These are phyloP conservation scores for Girardinichthys multiradiatus DNA, from an alignment of 2,113 vertebrate species.

Conservation along the genomic window DNA sequence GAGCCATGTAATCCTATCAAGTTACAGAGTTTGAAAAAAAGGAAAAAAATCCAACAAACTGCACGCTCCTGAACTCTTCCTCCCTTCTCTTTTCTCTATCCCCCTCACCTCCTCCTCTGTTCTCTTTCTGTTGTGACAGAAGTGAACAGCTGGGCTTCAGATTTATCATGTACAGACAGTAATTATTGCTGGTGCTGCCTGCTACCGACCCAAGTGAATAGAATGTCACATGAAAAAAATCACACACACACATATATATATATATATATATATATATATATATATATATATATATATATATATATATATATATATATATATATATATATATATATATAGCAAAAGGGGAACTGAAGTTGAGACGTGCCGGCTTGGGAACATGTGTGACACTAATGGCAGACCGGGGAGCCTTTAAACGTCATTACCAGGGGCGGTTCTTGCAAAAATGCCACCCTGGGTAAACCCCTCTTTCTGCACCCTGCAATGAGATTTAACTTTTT, in stretches of 20 bases:
- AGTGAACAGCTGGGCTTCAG: slow-evolving; percentile 86
- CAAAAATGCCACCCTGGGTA: too few species aligned
- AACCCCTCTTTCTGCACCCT: too few species aligned
- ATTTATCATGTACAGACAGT: slow-evolving; percentile 86
- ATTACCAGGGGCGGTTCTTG: too few species aligned
- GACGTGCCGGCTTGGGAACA: slow-evolving; percentile 37
- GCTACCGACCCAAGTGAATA: slow-evolving; percentile 83
- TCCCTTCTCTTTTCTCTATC: slow-evolving; percentile 20
- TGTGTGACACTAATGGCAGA: slow-evolving; percentile 51
- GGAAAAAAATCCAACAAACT: slow-evolving; percentile 77
- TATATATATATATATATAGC: slow-evolving; percentile 22
- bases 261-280: too few species aligned
- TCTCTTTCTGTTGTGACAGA: slow-evolving; percentile 75
- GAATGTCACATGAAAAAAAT: slow-evolving; percentile 74
- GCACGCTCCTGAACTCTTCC: slow-evolving; percentile 71
- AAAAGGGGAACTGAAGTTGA: slow-evolving; percentile 57
- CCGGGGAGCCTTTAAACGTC: slow-evolving; percentile 72
- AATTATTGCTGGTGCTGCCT: slow-evolving; percentile 86
- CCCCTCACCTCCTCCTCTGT: slow-evolving; percentile 18
- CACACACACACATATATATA: background rate
- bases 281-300: background rate
- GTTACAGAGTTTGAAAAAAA: slow-evolving; percentile 79
- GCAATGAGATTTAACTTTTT: too few species aligned
- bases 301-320: slow-evolving; percentile 11
- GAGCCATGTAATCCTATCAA: slow-evolving; percentile 85